phyloP scores from a whole-genome alignment of 2,888 invertebrate species.

The Cantharis rufa region DNA sequence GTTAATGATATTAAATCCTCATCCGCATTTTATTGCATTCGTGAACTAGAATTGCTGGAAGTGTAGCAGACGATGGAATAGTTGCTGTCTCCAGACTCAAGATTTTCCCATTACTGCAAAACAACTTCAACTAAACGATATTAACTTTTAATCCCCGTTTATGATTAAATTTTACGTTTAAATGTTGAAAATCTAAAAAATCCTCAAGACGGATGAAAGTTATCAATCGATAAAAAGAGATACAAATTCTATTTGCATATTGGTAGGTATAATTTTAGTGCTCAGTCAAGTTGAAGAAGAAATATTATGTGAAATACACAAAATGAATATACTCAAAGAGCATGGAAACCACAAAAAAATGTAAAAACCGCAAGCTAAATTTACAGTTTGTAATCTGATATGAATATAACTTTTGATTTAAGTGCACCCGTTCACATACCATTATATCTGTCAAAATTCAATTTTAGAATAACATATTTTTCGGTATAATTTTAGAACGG shows the following conservation, averaged over 20 bases:
- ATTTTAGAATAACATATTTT: background rate
- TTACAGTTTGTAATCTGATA: slow-evolving; percentile 3
- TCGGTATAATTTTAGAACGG: background rate
- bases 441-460: slow-evolving; percentile 2
- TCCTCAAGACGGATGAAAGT: background rate
- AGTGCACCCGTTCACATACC: background rate
- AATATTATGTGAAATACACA: background rate
- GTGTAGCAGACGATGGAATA: background rate
- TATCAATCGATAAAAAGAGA: background rate
- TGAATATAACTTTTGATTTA: background rate
- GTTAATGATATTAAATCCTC: background rate
- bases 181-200: background rate
- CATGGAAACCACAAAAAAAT: slow-evolving; percentile 12
- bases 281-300: background rate
- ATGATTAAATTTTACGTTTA: background rate
- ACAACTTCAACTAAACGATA: background rate
- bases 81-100: background rate
- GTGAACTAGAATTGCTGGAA: background rate
- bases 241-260: background rate
- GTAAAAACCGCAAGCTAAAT: slow-evolving; percentile 5
- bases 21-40: background rate
- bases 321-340: background rate
- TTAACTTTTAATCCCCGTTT: background rate
- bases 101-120: background rate
- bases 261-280: background rate